phyloP scores from a whole-genome alignment of 2,888 invertebrate species.

The Nephrocerus scutellatus region DNA sequence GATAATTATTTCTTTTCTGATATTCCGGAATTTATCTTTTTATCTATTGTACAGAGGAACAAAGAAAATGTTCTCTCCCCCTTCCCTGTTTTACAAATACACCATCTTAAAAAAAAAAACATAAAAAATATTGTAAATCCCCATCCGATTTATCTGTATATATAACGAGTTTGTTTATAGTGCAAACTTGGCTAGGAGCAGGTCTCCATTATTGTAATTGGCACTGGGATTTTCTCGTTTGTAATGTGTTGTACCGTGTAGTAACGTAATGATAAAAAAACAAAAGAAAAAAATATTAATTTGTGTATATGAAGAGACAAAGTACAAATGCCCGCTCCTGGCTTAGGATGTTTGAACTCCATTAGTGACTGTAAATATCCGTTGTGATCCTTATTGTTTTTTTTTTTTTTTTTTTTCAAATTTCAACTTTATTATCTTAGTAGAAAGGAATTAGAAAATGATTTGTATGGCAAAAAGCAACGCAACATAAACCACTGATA shows the following conservation, averaged over 20 bases:
- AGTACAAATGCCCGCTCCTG: slow-evolving; percentile 40
- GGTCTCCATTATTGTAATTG: slow-evolving; percentile 28
- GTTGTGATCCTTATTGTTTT: no score
- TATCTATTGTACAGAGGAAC: slow-evolving; percentile 21
- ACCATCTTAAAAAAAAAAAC: slow-evolving; percentile 17
- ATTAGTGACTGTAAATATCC: no score
- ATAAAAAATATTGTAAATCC: no score
- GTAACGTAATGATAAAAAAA: slow-evolving; percentile 1
- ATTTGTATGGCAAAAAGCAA: no score
- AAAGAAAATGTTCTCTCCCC: slow-evolving; percentile 9
- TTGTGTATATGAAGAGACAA: slow-evolving; percentile 18
- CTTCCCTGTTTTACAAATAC: slow-evolving; percentile 20
- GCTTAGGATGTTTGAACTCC: no score
- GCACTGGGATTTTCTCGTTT: slow-evolving; percentile 23
- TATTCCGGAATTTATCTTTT: slow-evolving; percentile 45
- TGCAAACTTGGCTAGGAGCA: slow-evolving; percentile 38
- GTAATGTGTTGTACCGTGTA: neutral
- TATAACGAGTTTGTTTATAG: no score
- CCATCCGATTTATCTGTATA: no score
- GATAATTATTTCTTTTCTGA: slow-evolving; percentile 41
- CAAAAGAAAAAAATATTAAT: slow-evolving; percentile 4
- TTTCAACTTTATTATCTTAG: no score
- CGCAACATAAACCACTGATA: no score
- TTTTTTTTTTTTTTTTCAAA: no score
- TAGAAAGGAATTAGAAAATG: no score